These are phyloP conservation scores for Heliocidaris tuberculata DNA, from an alignment of 35 echinoderm and acorn worm species.

Conservation along the genomic window DNA sequence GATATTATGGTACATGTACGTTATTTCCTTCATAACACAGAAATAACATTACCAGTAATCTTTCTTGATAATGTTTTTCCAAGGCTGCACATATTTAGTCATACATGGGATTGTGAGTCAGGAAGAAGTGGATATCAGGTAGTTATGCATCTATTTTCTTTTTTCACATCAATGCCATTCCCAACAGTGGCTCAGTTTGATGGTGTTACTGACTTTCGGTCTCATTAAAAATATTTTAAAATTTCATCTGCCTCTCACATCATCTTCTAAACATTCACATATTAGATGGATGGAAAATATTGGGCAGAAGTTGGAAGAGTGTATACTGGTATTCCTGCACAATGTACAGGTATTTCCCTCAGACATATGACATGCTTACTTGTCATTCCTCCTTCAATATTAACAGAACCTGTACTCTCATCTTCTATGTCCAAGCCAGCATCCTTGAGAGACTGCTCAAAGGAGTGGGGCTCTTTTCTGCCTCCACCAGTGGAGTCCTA, in stretches of 20 bases:
- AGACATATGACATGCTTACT: not conserved
- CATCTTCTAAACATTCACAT: not conserved
- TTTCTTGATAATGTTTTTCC: too few species aligned
- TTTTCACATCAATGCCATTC: too few species aligned
- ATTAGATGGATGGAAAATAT: not conserved
- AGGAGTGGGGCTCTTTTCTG: not conserved
- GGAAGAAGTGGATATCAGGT: too few species aligned
- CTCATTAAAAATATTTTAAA: not conserved
- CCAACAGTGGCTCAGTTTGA: too few species aligned
- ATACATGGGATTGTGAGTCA: too few species aligned
- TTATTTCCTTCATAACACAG: too few species aligned
- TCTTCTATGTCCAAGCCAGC: constrained; percentile 28
- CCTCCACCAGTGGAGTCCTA: not conserved
- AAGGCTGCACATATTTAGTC: too few species aligned
- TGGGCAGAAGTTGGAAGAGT: not conserved
- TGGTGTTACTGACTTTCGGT: not conserved
- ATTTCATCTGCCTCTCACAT: not conserved
- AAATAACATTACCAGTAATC: too few species aligned
- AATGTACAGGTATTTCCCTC: not conserved
- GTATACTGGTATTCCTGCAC: not conserved
- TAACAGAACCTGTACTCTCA: not conserved
- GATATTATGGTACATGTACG: too few species aligned
- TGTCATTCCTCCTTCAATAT: constrained; percentile 3
- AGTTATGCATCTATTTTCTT: too few species aligned
- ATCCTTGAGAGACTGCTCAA: not conserved